Base-by-base conservation (phyloP, 2,797 vertebrate genomes). In the Triplophysa yarkandensis region DNA sequence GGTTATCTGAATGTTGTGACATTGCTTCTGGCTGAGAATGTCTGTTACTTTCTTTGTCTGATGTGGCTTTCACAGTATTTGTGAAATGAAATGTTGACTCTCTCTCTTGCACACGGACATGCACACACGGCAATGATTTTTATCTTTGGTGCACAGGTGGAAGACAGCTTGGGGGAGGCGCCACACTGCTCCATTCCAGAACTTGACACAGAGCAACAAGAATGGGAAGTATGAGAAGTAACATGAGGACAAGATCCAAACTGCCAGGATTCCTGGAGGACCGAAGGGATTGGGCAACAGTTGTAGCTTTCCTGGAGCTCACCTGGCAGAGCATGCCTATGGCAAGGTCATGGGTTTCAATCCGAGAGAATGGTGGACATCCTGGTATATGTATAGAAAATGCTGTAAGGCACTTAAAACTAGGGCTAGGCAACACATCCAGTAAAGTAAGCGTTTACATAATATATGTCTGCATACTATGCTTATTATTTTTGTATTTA, bases 161-260 rank as follows among this genome's bases (percentile, higher is more conserved):
- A 73, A 76, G 63, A 63, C 1, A 34, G 34, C 69, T 75, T 61
- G 55, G 46, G 62, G 46, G 73, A 61, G 43, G 58, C 28, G 48
- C 43, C 46, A 4, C 6, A 36, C 46, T 27, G 27, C 62, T 48
- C n/a, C 52, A 46, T 41, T 57, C 34, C 62, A 65, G 41, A 58
- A 61, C 48, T 67, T 54, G 13, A 54, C 74, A 25, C 25, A 74
- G 25, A 28, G 11, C 54, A 46, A 46, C 7, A 71, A 34, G 36
- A 52, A 74, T 55, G 27, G 61, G 55, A 46, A 17, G 52, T 39
- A 61, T 34, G 57, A 10, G 21, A 70, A 30, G 62, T 74, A 66
- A 66, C 30, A 55, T 60, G 11, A 68, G 52, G 76, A 71, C 36
- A 50, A 64, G 13, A 41, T 71, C 44, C 63, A 69, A 76, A 70